Base-by-base conservation (phyloP, 2,888 invertebrate genomes). In the Osedax frankpressi region DNA sequence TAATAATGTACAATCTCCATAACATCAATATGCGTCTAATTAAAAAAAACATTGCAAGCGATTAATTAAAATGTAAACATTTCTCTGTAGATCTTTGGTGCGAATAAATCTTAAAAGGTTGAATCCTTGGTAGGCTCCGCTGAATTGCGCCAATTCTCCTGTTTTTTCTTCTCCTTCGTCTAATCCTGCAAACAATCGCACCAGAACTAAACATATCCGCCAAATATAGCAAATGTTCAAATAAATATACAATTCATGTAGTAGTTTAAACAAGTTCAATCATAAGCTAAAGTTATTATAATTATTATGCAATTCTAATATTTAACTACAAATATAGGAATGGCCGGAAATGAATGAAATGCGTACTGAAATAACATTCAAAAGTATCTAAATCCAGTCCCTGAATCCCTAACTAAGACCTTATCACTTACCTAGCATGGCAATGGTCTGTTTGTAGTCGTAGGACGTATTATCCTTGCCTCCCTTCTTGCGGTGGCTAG, bases 51-150 rank as follows among this genome's bases (percentile, higher is more conserved):
- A n/a, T n/a, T n/a, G n/a, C n/a, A n/a, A n/a, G n/a, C n/a, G n/a
- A n/a, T n/a, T n/a, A n/a, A n/a, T n/a, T n/a, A n/a, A n/a, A n/a
- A n/a, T 44, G 44, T 44, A 44, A 6, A 84, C 84, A 6, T 81
- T 80, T 76, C 83, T 77, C 74, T 82, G 82, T 3, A 85, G 77
- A 73, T 85, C 84, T 71, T 84, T 76, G 3, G 83, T 80, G 24
- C 84, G 78, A 19, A 85, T 79, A 77, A 84, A 84, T 28, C 84
- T 74, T 3, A 85, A 80, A 74, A 81, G 80, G 1, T 84, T 78
- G 76, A 81, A 84, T 25, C 84, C 82, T 26, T 84, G 78, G 76
- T 80, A 83, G 0, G 82, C 82, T 2, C 84, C 84, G 72, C 82
- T 82, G 3, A 81, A 78, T 28, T 79, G 81, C 24, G 80, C 79